Evolutionary conservation across 2,888 invertebrate species (phyloP), one percentile per base, ranked within the genome.

Genomic region (Lasioglossum vierecki): DNA sequence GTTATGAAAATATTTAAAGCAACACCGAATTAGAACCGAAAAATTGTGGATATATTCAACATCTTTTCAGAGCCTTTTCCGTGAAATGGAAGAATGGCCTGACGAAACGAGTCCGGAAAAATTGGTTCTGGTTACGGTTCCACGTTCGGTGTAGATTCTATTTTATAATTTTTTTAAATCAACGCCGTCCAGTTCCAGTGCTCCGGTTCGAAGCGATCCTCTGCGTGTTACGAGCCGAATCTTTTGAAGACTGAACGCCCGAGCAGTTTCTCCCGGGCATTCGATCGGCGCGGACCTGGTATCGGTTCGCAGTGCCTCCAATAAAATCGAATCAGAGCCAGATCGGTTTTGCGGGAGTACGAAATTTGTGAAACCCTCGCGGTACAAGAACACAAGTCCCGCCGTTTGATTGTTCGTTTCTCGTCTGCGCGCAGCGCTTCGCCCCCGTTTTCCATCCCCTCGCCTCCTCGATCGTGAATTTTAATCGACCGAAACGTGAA

Each of bases 161-260:
- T 22, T n/a, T n/a, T 53, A 53, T n/a, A 53, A 53, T 53, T 53
- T 53, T 53, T 53, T n/a, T n/a, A 53, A 53, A 22, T 22, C 53
- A 53, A 53, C 53, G 53, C 9, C 22, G 22, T 9, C 22, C 53
- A 53, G 53, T n/a, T 22, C 1, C 53, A 53, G n/a, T 46, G 15
- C 15, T 15, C 0, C 49, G 18, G 49, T 80, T 89, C 80, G 76
- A 89, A 89, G 82, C 83, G 85, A 74, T 84, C 39, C 79, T 68
- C 63, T 44, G 80, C 83, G 86, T 71, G 82, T 39, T 39, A 68
- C 49, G 49, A 76, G 68, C 76, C 57, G 39, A 39, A 74, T 73
- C 83, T 88, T 87, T 81, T 83, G 81, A 82, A 80, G 63, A 75
- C 41, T 35, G n/a, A 70, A 80, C 86, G 82, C 73, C 78, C 71